Conservation (phyloP, 2,797 vertebrate species). For the Hydrophis major region DNA sequence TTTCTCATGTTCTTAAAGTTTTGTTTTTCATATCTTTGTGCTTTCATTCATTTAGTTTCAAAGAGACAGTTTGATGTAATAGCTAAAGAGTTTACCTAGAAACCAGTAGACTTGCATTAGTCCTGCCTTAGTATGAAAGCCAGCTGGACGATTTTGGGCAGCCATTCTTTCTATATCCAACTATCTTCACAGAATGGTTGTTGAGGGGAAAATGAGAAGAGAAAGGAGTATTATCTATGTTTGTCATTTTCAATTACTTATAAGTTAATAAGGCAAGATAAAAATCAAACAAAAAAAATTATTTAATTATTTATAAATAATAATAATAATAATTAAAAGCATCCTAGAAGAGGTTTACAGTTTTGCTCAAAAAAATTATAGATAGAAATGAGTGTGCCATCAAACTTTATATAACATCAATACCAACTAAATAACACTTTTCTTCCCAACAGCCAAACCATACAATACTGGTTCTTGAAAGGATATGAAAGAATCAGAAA, state of each 20-base stretch:
- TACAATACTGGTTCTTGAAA: neutral
- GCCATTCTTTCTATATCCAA: neutral
- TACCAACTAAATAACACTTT: neutral
- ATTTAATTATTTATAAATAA: neutral
- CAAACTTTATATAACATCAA: neutral
- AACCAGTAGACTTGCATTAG: neutral
- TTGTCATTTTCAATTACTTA: neutral
- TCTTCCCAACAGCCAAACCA: neutral
- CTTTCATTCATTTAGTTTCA: neutral
- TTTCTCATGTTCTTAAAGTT: neutral
- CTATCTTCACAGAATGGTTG: neutral
- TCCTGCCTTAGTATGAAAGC: neutral
- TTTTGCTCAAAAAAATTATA: neutral
- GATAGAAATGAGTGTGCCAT: neutral
- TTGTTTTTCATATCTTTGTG: neutral
- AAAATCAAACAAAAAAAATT: neutral
- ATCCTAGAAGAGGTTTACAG: neutral
- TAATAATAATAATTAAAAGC: neutral
- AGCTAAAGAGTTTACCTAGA: neutral
- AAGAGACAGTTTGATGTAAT: neutral
- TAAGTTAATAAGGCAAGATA: neutral
- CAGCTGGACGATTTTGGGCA: neutral
- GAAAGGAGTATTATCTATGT: neutral
- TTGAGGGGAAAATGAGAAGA: neutral
- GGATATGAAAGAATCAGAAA: neutral